Evolutionary conservation across 2,113 vertebrate genomes (phyloP), one percentile per base, ranked within the genome.

Genomic region (Cyprinodon tularosa): DNA sequence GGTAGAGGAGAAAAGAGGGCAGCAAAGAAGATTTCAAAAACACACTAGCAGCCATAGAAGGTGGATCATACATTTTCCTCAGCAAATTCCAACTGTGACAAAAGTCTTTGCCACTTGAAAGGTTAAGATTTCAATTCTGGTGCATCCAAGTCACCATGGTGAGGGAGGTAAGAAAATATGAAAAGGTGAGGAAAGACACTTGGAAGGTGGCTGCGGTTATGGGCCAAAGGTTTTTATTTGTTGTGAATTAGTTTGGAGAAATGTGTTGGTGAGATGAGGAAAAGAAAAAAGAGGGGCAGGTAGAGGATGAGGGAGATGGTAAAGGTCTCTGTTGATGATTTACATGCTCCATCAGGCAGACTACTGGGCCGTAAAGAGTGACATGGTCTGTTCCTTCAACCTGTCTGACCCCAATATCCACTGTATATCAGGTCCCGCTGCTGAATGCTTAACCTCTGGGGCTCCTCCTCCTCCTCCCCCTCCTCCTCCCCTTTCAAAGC

Each of bases 241-340:
- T 87, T 73, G 83, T 83, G 68, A 77, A 77, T 91, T 91, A 80
- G 79, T 79, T 86, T 76, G 72, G 78, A 53, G 61, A 66, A 69
- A 62, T 80, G 37, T 77, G 77, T 72, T 70, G 70, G 72, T 13
- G 81, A 76, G 78, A 86, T 88, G 78, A 83, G 78, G 80, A 66
- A 82, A 57, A 57, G 48, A 53, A 83, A 78, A 80, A 83, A 80
- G 69, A 69, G 65, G 62, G 74, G 29, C 45, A 48, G 73, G 76
- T 85, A 85, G 86, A 59, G 68, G 76, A 82, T 50, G 78, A 74
- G 63, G 80, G n/a, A 62, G 86, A 88, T 87, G 89, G 89, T 92
- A 93, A 94, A 93, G 90, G 91, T 94, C 92, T 90, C 88, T 91
- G 93, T 93, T 93, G 93, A 92, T 94, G 90, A 94, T 95, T 94